Base-by-base conservation (phyloP, 1,140 invertebrate genomes). In the Phthorimaea operculella region DNA sequence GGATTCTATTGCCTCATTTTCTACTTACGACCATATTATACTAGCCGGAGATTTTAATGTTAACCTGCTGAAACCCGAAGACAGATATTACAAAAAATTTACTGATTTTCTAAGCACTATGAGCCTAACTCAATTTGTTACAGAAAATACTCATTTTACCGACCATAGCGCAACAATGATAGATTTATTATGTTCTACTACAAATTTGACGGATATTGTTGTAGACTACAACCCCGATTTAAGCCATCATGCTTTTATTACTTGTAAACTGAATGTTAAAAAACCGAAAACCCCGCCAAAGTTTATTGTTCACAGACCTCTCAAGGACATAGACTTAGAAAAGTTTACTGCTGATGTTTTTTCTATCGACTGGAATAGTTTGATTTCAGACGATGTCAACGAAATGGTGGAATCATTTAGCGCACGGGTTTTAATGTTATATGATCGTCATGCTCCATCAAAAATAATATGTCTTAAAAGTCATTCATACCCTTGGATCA, bases 181-280 rank as follows among this genome's bases (percentile, higher is more conserved):
- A 9, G 51, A 53, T 53, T n/a, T 53, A 17, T 11, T 53, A 11
- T 42, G 51, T 44, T 53, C 51, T 9, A 42, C 14, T 36, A 8
- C 42, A n/a, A 16, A 53, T 18, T 4, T 53, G 10, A 16, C 1
- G 17, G 51, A 53, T 44, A 18, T 53, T 39, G 4, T 10, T 4
- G 17, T 53, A 4, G 17, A 53, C 42, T 18, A 42, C 17, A 42
- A 42, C 10, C 51, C 51, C 0, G 51, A 53, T 11, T 16, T 53
- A 12, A 44, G 51, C 10, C 39, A 18, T 12, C 51, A 53, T 36
- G 34, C 51, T 6, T 53, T 53, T 44, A 42, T 53, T 33, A 15
- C 36, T 16, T 39, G 34, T 18, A 53, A 53, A 53, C 14, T 53
- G n/a, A 18, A 21, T 17, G 42, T 53, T 5, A 53, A 34, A 15